Percentiles rank a stretch among this genome's conserved stretches.
Conservation (phyloP, 2,113 vertebrate genomes). For the Cottus gobio region DNA sequence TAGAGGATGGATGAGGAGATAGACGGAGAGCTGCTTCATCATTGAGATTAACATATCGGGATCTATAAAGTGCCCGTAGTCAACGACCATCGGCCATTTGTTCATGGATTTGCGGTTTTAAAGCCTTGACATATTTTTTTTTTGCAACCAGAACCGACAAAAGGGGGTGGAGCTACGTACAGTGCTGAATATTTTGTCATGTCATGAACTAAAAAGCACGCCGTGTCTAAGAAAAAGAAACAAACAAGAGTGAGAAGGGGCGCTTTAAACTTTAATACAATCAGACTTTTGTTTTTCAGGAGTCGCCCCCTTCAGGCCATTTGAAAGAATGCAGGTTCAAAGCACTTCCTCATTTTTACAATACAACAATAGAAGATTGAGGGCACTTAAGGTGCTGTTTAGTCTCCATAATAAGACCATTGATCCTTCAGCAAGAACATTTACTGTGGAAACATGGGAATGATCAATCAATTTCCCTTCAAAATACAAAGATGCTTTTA, state of each 20-base stretch:
- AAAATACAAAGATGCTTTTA: neutral
- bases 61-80: neutral
- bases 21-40: neutral
- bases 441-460: neutral
- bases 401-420: neutral
- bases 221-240: too few species aligned
- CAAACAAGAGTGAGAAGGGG: too few species aligned
- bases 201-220: too few species aligned
- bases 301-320: too few species aligned
- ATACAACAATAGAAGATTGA: neutral
- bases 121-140: neutral
- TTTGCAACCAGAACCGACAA: neutral
- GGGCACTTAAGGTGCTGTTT: slow-evolving; percentile 2
- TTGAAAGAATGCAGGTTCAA: too few species aligned
- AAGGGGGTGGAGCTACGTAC: neutral
- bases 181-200: neutral
- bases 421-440: neutral
- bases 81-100: neutral
- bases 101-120: neutral
- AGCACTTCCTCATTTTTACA: neutral
- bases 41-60: too few species aligned
- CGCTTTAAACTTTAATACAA: too few species aligned
- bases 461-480: neutral
- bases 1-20: neutral
- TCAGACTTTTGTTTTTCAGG: too few species aligned